Evolutionary conservation across 2,797 vertebrate genomes (phyloP).

Genomic region (Tarsius wallacei): DNA sequence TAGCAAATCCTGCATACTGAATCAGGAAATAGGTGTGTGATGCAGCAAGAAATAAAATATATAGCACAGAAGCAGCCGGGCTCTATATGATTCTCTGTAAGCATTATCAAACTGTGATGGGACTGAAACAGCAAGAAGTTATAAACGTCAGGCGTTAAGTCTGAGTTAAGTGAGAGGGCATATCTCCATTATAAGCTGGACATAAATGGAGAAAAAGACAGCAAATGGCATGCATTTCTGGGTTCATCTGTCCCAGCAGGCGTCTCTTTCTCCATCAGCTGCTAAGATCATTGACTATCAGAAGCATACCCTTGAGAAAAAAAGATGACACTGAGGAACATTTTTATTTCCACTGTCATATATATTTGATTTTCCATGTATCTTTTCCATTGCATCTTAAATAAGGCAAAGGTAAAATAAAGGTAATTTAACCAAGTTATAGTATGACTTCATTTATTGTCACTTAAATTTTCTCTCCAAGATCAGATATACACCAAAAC

Average conservation of each 20-base stretch:
- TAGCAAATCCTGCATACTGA: not conserved
- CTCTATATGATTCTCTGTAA: rapidly evolving
- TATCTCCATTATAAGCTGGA: too few relatives aligned
- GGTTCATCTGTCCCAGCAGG: not conserved
- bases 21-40: not conserved
- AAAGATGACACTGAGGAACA: rapidly evolving
- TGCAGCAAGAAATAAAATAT: not conserved
- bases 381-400: not conserved
- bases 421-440: not conserved
- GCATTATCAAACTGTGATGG: not conserved
- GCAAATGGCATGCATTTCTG: not conserved
- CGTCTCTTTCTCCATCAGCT: not conserved
- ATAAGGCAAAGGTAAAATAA: not conserved
- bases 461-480: not conserved
- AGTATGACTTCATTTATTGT: not conserved
- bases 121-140: too few relatives aligned
- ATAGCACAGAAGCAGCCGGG: not conserved
- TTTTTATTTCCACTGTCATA: not conserved
- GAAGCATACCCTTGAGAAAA: not conserved
- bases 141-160: not conserved
- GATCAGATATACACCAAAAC: not conserved
- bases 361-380: not conserved
- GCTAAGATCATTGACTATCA: not conserved
- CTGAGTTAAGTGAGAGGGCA: not conserved
- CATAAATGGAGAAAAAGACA: not conserved